Percentiles rank a stretch among this genome's conserved stretches.
phyloP scores from a whole-genome alignment of 1,140 invertebrate species.

The Harpegnathos saltator region DNA sequence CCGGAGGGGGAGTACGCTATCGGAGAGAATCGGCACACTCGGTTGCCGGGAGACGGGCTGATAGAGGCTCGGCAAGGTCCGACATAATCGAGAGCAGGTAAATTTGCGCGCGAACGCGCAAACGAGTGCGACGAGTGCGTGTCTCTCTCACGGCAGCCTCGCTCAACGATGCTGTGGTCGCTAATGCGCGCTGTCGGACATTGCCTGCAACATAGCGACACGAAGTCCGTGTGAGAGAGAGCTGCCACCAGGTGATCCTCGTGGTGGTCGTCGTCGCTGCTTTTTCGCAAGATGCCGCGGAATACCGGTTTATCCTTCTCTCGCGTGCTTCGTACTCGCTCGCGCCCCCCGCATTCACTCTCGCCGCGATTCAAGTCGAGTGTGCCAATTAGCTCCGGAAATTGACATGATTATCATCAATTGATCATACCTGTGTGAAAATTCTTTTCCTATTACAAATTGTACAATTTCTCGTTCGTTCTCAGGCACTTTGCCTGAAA shows the following conservation, averaged over 20 bases:
- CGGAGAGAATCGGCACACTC: slow-evolving; percentile 27
- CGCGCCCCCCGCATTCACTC: too few species aligned
- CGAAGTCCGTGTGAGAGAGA: slow-evolving; percentile 69
- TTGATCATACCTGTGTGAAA: too few species aligned
- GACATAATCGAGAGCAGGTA: slow-evolving; percentile 67
- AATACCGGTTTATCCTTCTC: too few species aligned
- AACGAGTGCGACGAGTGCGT: slow-evolving; percentile 61
- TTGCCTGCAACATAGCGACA: slow-evolving; percentile 76
- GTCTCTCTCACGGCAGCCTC: slow-evolving; percentile 65
- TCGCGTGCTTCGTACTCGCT: too few species aligned
- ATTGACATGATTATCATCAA: too few species aligned
- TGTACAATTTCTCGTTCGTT: too few species aligned
- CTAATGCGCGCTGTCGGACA: slow-evolving; percentile 77
- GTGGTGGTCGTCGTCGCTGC: not conserved
- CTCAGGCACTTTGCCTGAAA: too few species aligned
- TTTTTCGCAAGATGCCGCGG: not conserved
- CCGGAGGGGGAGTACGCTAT: slow-evolving; percentile 23
- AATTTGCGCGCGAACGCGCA: slow-evolving; percentile 58
- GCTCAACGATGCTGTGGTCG: slow-evolving; percentile 68
- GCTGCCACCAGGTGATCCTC: slow-evolving; percentile 39
- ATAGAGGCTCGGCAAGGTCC: slow-evolving; percentile 69
- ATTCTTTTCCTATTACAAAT: too few species aligned
- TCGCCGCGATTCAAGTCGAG: too few species aligned
- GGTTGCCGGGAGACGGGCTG: slow-evolving; percentile 38
- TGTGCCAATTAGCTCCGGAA: too few species aligned